phyloP scores from a whole-genome alignment of 64 coral and sea anemone species.

The Platygyra sinensis region DNA sequence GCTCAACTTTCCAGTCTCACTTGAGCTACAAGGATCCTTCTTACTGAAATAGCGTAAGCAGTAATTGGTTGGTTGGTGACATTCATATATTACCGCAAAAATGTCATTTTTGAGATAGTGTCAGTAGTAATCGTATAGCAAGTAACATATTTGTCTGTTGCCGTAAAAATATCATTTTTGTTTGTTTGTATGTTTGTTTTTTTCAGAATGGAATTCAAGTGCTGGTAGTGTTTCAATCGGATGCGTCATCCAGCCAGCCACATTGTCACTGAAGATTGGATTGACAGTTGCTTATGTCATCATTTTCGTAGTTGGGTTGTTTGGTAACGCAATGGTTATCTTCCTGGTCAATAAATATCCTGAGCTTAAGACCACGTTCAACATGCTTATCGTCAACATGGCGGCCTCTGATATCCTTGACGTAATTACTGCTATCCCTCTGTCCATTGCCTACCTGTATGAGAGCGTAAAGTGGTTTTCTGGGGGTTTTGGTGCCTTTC shows the following conservation, averaged over 20 bases:
- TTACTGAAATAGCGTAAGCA: too few species aligned
- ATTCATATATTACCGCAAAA: too few species aligned
- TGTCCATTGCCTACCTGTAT: constrained; percentile 34
- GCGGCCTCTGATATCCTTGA: constrained; percentile 50
- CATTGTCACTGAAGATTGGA: neutral
- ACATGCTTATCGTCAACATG: constrained; percentile 58
- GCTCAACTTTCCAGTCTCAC: too few species aligned
- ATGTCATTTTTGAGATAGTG: too few species aligned
- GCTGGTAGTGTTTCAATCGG: neutral
- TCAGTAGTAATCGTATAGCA: too few species aligned
- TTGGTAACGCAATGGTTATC: constrained; percentile 45
- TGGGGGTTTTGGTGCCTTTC: constrained; percentile 17
- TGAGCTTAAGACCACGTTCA: constrained; percentile 24
- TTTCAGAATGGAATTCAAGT: neutral
- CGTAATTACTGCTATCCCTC: constrained; percentile 19
- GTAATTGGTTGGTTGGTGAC: too few species aligned
- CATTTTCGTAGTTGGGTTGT: constrained; percentile 3
- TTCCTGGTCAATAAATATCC: neutral
- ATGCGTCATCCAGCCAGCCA: constrained; percentile 5
- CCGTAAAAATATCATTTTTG: neutral
- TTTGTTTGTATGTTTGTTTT: too few species aligned
- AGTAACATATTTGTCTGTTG: too few species aligned
- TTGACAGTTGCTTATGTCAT: constrained; percentile 26
- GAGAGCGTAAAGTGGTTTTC: constrained; percentile 31
- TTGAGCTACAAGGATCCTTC: too few species aligned